Evolutionary conservation across 2,888 invertebrate species (phyloP), one percentile per base, ranked within the genome.

Genomic region (Neoascia interrupta): DNA sequence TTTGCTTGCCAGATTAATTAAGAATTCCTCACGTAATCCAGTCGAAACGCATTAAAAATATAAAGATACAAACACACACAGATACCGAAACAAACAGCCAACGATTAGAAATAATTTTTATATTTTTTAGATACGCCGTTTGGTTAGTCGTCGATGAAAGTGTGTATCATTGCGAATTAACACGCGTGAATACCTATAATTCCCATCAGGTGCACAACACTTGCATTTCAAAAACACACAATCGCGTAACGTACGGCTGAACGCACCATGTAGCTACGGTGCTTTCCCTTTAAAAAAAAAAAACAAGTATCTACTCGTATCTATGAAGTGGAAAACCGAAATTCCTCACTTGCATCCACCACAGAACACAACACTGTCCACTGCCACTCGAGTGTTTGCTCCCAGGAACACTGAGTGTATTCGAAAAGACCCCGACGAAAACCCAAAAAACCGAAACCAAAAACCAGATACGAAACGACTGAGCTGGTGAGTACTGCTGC

Each of bases 11-110:
- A 19, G 18, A 19, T 39, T 61, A 61, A 51, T 63, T 45, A 69
- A 49, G 51, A 61, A 75, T 56, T 69, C 56, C 49, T 11, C 51
- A 63, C 31, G 63, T 66, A 75, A 56, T 69, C 37, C 61, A 23
- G 31, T 43, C 31, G 26, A 26, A 49, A 69, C 39, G 43, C 41
- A 69, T 45, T 70, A 58, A 16, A 69, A 69, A 49, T 53, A 49
- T 15, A 75, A 60, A 53, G 13, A 47, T 18, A 61, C 47, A 41
- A 60, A 34, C 19, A 26, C 31, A n/a, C 3, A 75, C n/a, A 41
- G n/a, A 41, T 26, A 49, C 34, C 45, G 34, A 41, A 53, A 41
- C 5, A 28, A 43, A 26, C 37, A 18, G 37, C 19, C 34, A 23
- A 31, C 19, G 37, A 39, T 66, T 31, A 54, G 19, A 11, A 21